Evolutionary conservation across 64 coral and sea anemone species (phyloP), one percentile per base, ranked within the genome.

Genomic region (Porites australiensis): DNA sequence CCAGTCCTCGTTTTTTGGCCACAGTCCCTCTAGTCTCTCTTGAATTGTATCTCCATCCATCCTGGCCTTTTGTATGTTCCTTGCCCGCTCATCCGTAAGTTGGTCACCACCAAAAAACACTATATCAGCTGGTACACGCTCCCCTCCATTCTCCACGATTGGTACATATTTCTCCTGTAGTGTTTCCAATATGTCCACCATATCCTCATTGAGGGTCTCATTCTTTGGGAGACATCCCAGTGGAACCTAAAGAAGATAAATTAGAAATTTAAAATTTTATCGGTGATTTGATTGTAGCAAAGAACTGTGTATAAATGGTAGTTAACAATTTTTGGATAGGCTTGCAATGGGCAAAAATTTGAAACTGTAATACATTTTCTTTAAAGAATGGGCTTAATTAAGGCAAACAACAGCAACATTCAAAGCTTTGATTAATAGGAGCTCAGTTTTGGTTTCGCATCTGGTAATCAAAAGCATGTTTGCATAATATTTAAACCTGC

Each of bases 1-100:
- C 92, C 92, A 93, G 37, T 94, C 87, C 72, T 94, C 87, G 45
- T 94, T 89, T 69, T 95, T 95, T 50, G 88, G 82, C 80, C 93
- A 90, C 2, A 61, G 15, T 76, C 18, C 63, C 13, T 90, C 64
- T 20, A 90, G 64, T 61, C 93, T 49, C 58, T 95, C 75, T 2
- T 53, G n/a, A 13, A 16, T n/a, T 16, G 58, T 95, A 49, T 54
- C 19, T 12, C 93, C 82, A 90, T 95, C 93, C 13, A 71, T 15
- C 43, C 93, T 63, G 5, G 93, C 88, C 57, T 90, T 90, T 72
- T 95, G 93, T 19, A 95, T 51, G 68, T 95, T 95, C 12, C 63
- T 46, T 37, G 88, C 88, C 57, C 72, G 11, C 37, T 95, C 87
- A 20, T 95, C 88, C 5, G 88, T 90, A 22, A 87, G 54, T 59